Base-by-base conservation (phyloP, 1,140 invertebrate genomes). In the Delia radicum region DNA sequence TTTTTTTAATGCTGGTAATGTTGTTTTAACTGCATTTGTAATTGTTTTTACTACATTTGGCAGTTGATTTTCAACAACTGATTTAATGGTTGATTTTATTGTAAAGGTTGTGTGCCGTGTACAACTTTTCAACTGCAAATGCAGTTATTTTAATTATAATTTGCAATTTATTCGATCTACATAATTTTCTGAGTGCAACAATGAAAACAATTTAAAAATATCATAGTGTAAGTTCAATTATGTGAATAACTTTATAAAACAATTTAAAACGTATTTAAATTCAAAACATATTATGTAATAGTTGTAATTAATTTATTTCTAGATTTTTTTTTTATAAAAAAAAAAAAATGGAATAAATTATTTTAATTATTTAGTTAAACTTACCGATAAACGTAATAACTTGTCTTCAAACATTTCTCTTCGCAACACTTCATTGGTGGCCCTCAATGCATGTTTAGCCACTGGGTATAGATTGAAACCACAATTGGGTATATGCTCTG, bases 381-480 rank as follows among this genome's bases (percentile, higher is more conserved):
- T 75, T 61, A 78, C 78, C 69, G 76, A 78, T 18, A 78, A 42
- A 29, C 78, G 74, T 21, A 78, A 48, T 37, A 33, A 81, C 85
- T 89, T 77, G 28, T 78, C 61, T 85, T 91, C 91, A 76, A 90
- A 90, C 5, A 92, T 87, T 86, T 91, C 83, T 93, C 93, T 27
- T 87, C 87, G 69, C 89, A 82, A 2, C 93, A 80, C 0, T 89
- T 91, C 88, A 1, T 89, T 88, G 76, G 94, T 87, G 0, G 90
- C 90, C 5, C 88, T 91, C 1, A 93, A 85, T 1, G 91, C 92
- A 86, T 89, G 89, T 86, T 94, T 94, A 48, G 89, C 90, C n/a
- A 90, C 89, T 2, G 88, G 80, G 83, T 94, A 94, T n/a, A 91
- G 77, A 78, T 79, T 86, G 18, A 77, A 77, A 13, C 76, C 76